Base-by-base conservation (phyloP, 92 coral and sea anemone genomes). In the Palythoa grandis region DNA sequence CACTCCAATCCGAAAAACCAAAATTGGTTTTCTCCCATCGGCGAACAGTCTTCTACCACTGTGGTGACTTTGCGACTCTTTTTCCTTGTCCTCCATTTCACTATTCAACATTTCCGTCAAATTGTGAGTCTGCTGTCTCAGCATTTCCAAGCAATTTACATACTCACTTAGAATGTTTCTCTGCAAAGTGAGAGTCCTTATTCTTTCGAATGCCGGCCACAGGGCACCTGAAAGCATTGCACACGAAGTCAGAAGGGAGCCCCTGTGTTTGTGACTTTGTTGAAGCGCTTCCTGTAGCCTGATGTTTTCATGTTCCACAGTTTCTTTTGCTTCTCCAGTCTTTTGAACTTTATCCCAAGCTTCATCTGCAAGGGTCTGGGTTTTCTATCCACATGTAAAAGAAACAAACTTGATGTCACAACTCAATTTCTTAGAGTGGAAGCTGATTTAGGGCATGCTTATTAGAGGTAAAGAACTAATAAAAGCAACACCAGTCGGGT, bases 301-400 rank as follows among this genome's bases (percentile, higher is more conserved):
- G 40, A 76, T 88, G 86, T 95, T 96, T 82, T 94, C 95, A 77
- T 91, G 92, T 90, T 96, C 98, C 3, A 96, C 82, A n/a, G 92
- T 91, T 22, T 95, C 99, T 52, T 90, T 96, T 50, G 88, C 92
- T 82, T 95, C 91, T 61, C 96, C 98, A 17, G 98, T 93, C 68
- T 93, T 90, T 60, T 96, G 99, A 53, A 92, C 93, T 76, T 87
- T 92, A 66, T 93, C 94, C 99, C 98, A 96, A 3, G 99, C 98
- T 71, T 96, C 93, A 79, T 96, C 99, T 23, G 99, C 98, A 11
- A 96, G 75, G 9, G 89, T 88, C 65, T 96, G 99, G 20, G 95
- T 96, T 96, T 96, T 96, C 99, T 96, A 13, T 65, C 43, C 40
- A 63, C 17, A 40, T 7, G 8, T 52, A 38, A 72, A 11, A 77